Evolutionary conservation across 2,888 invertebrate genomes (phyloP), one percentile per base, ranked within the genome.

Genomic region (Lepidocyrtoides sp.): DNA sequence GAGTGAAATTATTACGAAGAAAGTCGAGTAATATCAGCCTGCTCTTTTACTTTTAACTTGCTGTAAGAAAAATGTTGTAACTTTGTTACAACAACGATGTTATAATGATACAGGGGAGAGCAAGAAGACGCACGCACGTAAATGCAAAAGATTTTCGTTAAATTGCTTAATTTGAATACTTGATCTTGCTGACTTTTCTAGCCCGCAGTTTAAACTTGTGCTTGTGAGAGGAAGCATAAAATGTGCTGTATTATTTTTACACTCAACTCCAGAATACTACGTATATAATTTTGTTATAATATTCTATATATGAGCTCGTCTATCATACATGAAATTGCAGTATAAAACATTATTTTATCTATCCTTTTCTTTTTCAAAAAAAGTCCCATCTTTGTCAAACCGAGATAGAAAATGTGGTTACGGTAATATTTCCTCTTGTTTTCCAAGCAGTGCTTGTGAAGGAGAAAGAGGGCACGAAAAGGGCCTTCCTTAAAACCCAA

Each of bases 91-190:
- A 48, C 72, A 75, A 14, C 36, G n/a, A 23, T 63, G 29, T 83
- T 83, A 66, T 44, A 48, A 44, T 63, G 44, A 83, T 83, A 83
- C 63, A 44, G n/a, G 23, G 23, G 81, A 20, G 23, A 41, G 26
- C 29, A 14, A 72, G 32, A 72, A 69, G 69, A 20, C 36, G 14
- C 69, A 36, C 66, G 57, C 44, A 57, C 41, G 23, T 44, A 75
- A 48, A 75, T 44, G 72, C 29, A 51, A 48, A 75, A 69, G 69
- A 84, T 84, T 84, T 77, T 82, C 20, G 75, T 41, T 75, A 85
- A 85, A 85, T 85, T 85, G 85, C 85, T 85, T 85, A 85, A 85
- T 85, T 85, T 85, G 85, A 72, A 85, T 85, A 85, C 85, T 85
- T 85, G 85, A 85, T 85, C 85, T 69, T 36, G 84, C 69, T 84